phyloP scores from a whole-genome alignment of 2,888 invertebrate species.

The Tetragonisca angustula region DNA sequence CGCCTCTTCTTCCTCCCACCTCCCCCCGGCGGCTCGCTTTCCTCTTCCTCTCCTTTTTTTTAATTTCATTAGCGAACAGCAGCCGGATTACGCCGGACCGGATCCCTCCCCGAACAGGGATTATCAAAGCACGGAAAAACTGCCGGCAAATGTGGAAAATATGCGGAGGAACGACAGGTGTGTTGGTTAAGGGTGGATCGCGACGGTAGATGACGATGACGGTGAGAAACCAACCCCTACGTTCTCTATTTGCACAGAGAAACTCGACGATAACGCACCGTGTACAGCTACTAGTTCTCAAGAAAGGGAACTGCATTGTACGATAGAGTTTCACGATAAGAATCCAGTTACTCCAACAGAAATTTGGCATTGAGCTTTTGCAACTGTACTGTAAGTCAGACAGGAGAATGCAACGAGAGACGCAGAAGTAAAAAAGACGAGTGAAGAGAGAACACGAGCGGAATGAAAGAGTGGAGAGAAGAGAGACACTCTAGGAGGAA shows the following conservation, averaged over 20 bases:
- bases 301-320: no score
- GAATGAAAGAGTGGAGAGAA: background rate
- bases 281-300: no score
- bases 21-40: constrained; percentile 58
- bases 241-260: no score
- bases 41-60: constrained; percentile 73
- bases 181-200: background rate
- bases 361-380: no score
- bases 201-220: no score
- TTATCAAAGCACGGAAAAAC: constrained; percentile 81
- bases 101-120: constrained; percentile 76
- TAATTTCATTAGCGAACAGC: constrained; percentile 82
- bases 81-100: constrained; percentile 79
- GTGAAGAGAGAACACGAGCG: background rate
- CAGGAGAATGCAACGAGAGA: background rate
- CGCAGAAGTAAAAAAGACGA: no score
- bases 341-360: no score
- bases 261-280: no score
- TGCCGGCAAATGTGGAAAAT: constrained; percentile 67
- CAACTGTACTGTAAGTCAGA: background rate
- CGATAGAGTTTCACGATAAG: no score
- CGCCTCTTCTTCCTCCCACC: constrained; percentile 71
- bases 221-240: no score
- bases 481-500: constrained; percentile 1
- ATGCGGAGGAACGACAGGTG: constrained; percentile 27